Base-by-base conservation (phyloP, 2,888 invertebrate genomes). In the Penaeus monodon region DNA sequence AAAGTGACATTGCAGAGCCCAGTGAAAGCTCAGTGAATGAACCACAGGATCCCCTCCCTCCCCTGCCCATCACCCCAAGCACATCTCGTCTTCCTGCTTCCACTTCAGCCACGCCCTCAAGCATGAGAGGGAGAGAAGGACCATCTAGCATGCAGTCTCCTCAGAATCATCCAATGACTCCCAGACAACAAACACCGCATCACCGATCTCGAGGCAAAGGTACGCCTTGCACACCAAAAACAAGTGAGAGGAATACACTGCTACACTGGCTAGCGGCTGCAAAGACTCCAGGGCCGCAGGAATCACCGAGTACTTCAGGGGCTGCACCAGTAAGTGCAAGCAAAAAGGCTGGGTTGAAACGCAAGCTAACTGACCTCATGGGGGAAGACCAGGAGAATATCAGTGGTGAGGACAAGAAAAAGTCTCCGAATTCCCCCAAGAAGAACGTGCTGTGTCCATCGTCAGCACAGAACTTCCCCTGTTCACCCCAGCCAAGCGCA, bases 301-400 rank as follows among this genome's bases (percentile, higher is more conserved):
- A 79, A 7, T 83, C 83, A 8, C 77, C 81, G 24, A 78, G 33
- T n/a, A 68, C 80, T 2, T 24, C 70, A 27, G 64, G 29, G 20
- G 17, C 49, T 49, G 70, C 63, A 6, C 68, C 49, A 8, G 49
- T 84, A 14, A 88, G 82, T 44, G 88, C 83, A 24, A 82, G 68
- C 63, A 88, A 88, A 64, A 86, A 78, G 74, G 86, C 81, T 14
- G 74, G 79, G 27, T 81, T 87, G 6, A 89, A 89, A 74, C 86
- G 89, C 14, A 89, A 88, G 70, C 82, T 89, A 29, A 86, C 88
- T 2, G 89, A 88, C 27, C 74, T 88, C 7, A 64, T 88, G 66
- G 83, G 64, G n/a, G 83, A 84, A 68, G 81, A 83, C 64, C 86
- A 84, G 57, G 89, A 86, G 74, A 88, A 88, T 49, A 38, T 86